A percentile compares a stretch with the other conserved stretches of the same genome.
Conservation (phyloP, 2,113 vertebrate species). For the Charadrius vociferus region DNA sequence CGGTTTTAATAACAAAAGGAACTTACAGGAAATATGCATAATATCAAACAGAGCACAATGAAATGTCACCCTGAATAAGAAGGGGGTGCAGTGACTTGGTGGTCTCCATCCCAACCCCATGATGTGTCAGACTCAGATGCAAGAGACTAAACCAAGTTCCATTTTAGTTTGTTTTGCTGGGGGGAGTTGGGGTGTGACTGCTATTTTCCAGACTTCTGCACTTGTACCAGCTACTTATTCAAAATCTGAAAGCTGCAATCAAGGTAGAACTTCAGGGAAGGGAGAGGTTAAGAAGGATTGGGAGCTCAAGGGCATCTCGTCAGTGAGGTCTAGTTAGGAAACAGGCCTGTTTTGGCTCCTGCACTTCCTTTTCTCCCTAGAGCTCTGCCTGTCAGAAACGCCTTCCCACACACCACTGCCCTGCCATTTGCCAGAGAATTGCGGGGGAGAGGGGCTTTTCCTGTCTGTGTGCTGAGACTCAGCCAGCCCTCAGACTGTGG, state of each 20-base stretch:
- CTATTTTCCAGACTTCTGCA: background rate
- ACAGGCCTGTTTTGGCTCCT: slow-evolving; percentile 67
- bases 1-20: background rate
- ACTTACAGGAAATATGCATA: background rate
- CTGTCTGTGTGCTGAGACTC: slow-evolving; percentile 65
- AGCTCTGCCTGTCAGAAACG: slow-evolving; percentile 71
- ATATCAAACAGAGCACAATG: background rate
- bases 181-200: background rate
- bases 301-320: slow-evolving; percentile 54
- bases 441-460: slow-evolving; percentile 76
- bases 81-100: background rate
- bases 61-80: background rate
- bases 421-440: slow-evolving; percentile 69
- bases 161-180: background rate
- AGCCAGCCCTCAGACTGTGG: slow-evolving; percentile 70
- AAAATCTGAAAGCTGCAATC: background rate
- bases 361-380: slow-evolving; percentile 61
- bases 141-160: background rate
- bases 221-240: background rate
- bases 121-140: background rate
- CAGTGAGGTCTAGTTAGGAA: slow-evolving; percentile 52
- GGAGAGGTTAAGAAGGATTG: slow-evolving; percentile 34
- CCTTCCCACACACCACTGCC: slow-evolving; percentile 70
- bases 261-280: slow-evolving; percentile 40
- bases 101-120: background rate